A percentile compares a stretch with the other conserved stretches of the same genome.
Conservation (phyloP, 2,113 vertebrate species). For the Semnornis frantzii region DNA sequence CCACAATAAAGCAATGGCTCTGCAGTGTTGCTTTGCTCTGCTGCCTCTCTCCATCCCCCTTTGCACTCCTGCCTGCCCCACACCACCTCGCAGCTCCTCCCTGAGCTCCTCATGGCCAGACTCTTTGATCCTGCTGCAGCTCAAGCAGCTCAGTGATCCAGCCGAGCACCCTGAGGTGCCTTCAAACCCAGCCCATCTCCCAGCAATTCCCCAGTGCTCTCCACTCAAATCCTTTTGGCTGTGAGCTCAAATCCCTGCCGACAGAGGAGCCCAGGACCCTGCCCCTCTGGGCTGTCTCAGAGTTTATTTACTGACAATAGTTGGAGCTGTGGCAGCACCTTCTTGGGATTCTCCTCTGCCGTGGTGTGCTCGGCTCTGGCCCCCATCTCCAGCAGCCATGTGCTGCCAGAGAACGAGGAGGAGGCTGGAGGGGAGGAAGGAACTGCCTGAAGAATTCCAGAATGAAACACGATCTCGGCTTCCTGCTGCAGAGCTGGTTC, state of each 20-base stretch:
- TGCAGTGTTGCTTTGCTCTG: rapidly evolving
- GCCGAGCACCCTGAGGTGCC: neutral
- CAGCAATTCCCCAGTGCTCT: neutral
- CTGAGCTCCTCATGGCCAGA: neutral
- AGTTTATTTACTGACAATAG: neutral
- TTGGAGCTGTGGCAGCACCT: rapidly evolving
- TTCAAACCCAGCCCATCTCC: neutral
- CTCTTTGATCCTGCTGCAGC: neutral
- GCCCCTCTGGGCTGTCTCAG: neutral
- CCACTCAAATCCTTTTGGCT: neutral
- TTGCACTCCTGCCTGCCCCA: neutral
- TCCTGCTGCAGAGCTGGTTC: neutral
- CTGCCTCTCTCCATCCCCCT: neutral
- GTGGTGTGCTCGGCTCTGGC: rapidly evolving
- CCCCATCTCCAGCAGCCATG: rapidly evolving
- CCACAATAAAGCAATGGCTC: neutral
- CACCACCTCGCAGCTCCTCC: neutral
- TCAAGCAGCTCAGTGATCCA: rapidly evolving
- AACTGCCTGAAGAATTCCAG: conserved; percentile 7
- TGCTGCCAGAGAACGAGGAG: neutral
- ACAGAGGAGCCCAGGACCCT: neutral
- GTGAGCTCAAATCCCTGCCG: neutral
- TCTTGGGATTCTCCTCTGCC: neutral
- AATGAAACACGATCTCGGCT: neutral
- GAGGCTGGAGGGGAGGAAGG: neutral